Percentiles rank a stretch among this genome's conserved stretches.
Evolutionary conservation across 2,888 invertebrate genomes (phyloP).

Genomic region (Villa cingulata): DNA sequence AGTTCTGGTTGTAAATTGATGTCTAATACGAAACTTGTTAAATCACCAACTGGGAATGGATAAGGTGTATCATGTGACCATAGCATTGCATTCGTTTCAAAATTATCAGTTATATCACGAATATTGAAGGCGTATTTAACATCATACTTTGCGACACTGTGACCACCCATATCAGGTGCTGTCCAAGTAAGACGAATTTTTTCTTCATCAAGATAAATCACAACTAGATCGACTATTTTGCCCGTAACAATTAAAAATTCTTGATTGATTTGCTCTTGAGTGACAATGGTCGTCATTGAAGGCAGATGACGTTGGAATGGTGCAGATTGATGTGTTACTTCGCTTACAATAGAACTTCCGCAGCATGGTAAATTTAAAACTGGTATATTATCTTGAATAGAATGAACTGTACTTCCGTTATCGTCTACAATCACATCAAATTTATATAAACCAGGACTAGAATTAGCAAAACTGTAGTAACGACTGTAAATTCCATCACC

Average conservation of each 20-base stretch:
- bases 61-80: slow-evolving; percentile 38
- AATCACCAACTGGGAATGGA: slow-evolving; percentile 40
- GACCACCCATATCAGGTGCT: slow-evolving; percentile 44
- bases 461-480: slow-evolving; percentile 40
- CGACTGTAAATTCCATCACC: slow-evolving; percentile 53
- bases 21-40: slow-evolving; percentile 31
- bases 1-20: slow-evolving; percentile 37
- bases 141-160: slow-evolving; percentile 40
- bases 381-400: slow-evolving; percentile 8
- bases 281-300: slow-evolving; percentile 36
- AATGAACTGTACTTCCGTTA: slow-evolving; percentile 41
- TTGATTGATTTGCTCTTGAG: slow-evolving; percentile 27
- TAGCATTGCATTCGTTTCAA: slow-evolving; percentile 32
- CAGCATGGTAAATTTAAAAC: slow-evolving; percentile 34
- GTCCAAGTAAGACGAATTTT: slow-evolving; percentile 44
- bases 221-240: slow-evolving; percentile 42
- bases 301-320: slow-evolving; percentile 41
- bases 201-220: slow-evolving; percentile 37
- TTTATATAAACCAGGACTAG: slow-evolving; percentile 38
- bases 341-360: slow-evolving; percentile 38
- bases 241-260: slow-evolving; percentile 22
- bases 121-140: slow-evolving; percentile 37
- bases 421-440: slow-evolving; percentile 40
- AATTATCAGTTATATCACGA: slow-evolving; percentile 37
- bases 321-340: slow-evolving; percentile 35